A percentile compares a stretch with the other conserved stretches of the same genome.
Conservation (phyloP, 2,888 invertebrate species). For the Apeira syringaria region DNA sequence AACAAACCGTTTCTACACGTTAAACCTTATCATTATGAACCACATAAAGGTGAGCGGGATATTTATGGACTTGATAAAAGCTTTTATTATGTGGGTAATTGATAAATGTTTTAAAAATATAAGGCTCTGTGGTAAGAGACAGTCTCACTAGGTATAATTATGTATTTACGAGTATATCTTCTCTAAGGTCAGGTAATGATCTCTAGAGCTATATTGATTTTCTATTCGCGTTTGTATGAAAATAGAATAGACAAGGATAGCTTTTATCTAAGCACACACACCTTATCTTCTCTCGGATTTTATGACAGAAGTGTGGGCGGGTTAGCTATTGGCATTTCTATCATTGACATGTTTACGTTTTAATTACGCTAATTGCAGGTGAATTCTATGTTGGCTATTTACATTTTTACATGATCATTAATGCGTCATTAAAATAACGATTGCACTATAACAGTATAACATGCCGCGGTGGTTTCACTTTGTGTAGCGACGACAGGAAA, state of each 20-base stretch:
- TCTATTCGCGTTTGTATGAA: slow-evolving; percentile 12
- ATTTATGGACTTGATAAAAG: slow-evolving; percentile 10
- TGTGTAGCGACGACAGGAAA: background rate
- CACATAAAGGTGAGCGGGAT: background rate
- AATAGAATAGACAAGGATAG: slow-evolving; percentile 14
- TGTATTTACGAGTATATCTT: slow-evolving; percentile 4
- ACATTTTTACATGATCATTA: slow-evolving; percentile 15
- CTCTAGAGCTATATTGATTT: slow-evolving; percentile 20
- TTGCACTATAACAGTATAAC: background rate
- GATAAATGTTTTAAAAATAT: slow-evolving; percentile 10
- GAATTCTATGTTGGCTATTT: slow-evolving; percentile 9
- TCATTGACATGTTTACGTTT: slow-evolving; percentile 17
- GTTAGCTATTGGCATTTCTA: slow-evolving; percentile 11
- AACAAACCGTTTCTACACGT: too few species aligned
- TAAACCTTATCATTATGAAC: background rate
- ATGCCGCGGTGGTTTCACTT: too few species aligned
- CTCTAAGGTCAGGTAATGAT: slow-evolving; percentile 9
- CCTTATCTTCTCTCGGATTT: slow-evolving; percentile 8
- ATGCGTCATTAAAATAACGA: slow-evolving; percentile 11
- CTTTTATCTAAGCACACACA: slow-evolving; percentile 2
- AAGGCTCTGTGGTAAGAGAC: slow-evolving; percentile 11
- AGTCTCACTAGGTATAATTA: too few species aligned
- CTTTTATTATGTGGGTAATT: slow-evolving; percentile 10
- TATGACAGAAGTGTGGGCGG: slow-evolving; percentile 11
- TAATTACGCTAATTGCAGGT: slow-evolving; percentile 19